Percentiles rank a stretch among this genome's conserved stretches.
Evolutionary conservation across 2,888 invertebrate species (phyloP).

Genomic region (Sinohyriopsis cumingii): DNA sequence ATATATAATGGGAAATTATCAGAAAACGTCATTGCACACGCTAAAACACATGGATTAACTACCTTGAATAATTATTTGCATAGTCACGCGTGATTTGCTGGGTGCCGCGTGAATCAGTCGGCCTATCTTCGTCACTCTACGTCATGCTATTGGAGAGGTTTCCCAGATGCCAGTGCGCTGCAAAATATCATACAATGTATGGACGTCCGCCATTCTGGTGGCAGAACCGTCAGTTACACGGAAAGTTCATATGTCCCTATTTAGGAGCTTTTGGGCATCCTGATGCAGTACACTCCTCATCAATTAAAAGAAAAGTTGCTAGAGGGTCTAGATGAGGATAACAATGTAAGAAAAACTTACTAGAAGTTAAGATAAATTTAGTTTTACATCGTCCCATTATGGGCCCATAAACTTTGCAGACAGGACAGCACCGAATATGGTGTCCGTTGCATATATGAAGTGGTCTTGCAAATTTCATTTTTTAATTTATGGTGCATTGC

Average conservation of each 20-base stretch:
- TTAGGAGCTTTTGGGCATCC: constrained; percentile 72
- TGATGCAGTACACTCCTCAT: constrained; percentile 75
- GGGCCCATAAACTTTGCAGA: neutral
- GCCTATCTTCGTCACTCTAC: constrained; percentile 60
- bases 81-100: no score
- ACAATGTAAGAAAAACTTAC: constrained; percentile 88
- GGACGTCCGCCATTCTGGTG: constrained; percentile 75
- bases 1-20: no score
- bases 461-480: no score
- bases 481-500: no score
- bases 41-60: constrained; percentile 15
- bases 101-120: constrained; percentile 30
- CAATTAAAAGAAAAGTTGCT: constrained; percentile 96
- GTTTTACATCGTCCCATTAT: constrained; percentile 13
- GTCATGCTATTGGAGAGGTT: constrained; percentile 66
- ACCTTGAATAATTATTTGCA: constrained; percentile 17
- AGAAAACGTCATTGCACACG: no score
- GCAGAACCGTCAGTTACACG: constrained; percentile 72
- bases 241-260: constrained; percentile 73
- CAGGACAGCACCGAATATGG: no score
- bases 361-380: neutral
- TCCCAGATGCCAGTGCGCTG: constrained; percentile 69
- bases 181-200: constrained; percentile 66
- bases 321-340: constrained; percentile 96
- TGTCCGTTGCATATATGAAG: no score